Evolutionary conservation across 2,113 vertebrate species (phyloP).

Genomic region (Osmerus eperlanus): DNA sequence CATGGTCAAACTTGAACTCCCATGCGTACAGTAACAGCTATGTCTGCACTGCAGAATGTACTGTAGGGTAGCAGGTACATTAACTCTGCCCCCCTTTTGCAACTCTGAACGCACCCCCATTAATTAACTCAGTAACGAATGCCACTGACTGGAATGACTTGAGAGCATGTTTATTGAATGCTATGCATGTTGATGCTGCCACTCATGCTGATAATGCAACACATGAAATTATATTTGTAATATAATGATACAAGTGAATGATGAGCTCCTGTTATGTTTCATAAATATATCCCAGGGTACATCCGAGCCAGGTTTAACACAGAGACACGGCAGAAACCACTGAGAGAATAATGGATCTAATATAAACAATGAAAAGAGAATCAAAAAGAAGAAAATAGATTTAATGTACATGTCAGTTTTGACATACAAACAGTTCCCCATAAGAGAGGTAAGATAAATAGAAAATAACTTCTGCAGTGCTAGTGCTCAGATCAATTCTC

Average conservation of each 20-base stretch:
- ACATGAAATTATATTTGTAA: slow-evolving; percentile 29
- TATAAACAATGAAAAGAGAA: too few species aligned
- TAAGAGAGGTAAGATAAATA: too few species aligned
- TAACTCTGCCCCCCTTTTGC: slow-evolving; percentile 31
- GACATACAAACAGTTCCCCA: too few species aligned
- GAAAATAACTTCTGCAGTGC: too few species aligned
- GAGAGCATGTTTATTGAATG: slow-evolving; percentile 75
- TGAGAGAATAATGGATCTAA: not conserved
- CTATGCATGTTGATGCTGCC: slow-evolving; percentile 71
- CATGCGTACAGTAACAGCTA: not conserved
- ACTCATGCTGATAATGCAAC: slow-evolving; percentile 46
- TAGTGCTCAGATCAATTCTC: too few species aligned
- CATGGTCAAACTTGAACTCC: not conserved
- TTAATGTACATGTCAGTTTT: too few species aligned
- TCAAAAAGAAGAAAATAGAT: too few species aligned
- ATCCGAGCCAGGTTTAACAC: not conserved
- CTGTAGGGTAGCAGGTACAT: not conserved
- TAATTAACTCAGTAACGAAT: slow-evolving; percentile 39
- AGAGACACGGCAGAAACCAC: not conserved
- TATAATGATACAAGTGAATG: slow-evolving; percentile 25
- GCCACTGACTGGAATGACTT: slow-evolving; percentile 64
- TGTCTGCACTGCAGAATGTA: not conserved
- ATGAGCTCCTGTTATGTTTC: slow-evolving; percentile 27
- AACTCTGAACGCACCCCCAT: slow-evolving; percentile 29
- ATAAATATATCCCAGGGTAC: slow-evolving; percentile 2